phyloP scores from a whole-genome alignment of 2,113 vertebrate species.

The Zonotrichia leucophrys region DNA sequence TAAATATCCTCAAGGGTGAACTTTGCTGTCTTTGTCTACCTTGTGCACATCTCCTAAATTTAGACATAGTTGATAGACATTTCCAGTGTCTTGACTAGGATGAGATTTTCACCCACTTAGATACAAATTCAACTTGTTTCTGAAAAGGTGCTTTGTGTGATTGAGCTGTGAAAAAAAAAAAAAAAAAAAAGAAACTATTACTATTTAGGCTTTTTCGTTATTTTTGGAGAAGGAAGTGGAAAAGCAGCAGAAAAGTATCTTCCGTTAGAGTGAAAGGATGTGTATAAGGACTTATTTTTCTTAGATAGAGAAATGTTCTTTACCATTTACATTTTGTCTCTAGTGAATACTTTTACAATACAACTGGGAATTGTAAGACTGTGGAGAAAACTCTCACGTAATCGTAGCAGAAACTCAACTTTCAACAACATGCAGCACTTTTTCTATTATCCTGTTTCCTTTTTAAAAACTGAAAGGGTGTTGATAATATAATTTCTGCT shows the following conservation, averaged over 20 bases:
- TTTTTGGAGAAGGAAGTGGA: background rate
- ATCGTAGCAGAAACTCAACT: background rate
- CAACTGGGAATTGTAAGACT: background rate
- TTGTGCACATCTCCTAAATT: conserved; percentile 45
- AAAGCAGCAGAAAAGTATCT: background rate
- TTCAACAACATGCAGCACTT: background rate
- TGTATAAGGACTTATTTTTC: background rate
- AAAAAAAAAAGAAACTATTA: background rate
- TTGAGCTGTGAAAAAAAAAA: background rate
- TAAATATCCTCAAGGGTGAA: conserved; percentile 61
- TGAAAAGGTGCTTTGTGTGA: background rate
- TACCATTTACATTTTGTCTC: background rate
- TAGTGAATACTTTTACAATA: background rate
- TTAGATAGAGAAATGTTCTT: background rate
- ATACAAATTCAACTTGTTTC: background rate
- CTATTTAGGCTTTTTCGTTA: background rate
- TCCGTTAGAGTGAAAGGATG: background rate
- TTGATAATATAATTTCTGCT: background rate
- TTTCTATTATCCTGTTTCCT: background rate
- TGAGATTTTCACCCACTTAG: background rate
- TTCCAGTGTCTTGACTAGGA: background rate
- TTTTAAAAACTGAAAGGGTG: background rate
- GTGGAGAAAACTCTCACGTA: background rate
- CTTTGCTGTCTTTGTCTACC: conserved; percentile 44
- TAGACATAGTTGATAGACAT: conserved; percentile 26